Percentiles rank a stretch among this genome's conserved stretches.
phyloP scores from a whole-genome alignment of 2,888 invertebrate genomes.

The Stratiomys singularior region DNA sequence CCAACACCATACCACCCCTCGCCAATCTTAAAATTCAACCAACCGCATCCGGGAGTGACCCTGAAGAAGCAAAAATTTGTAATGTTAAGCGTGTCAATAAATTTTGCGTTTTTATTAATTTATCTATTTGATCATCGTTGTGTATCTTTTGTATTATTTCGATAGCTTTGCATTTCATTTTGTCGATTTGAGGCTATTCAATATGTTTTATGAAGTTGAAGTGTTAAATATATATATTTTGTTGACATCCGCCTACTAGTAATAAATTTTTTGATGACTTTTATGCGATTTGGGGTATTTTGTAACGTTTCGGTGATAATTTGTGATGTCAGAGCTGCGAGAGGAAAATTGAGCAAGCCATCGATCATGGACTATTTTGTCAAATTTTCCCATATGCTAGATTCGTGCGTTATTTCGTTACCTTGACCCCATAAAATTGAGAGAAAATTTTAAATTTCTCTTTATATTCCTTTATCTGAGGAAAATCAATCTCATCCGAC shows the following conservation, averaged over 20 bases:
- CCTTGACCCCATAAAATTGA: no score
- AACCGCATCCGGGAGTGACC: constrained; percentile 29
- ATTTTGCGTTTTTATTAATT: background rate
- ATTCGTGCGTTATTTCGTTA: no score
- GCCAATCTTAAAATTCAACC: background rate
- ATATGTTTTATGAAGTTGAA: background rate
- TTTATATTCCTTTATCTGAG: no score
- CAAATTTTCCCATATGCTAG: no score
- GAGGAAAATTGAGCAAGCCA: no score
- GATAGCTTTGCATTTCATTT: background rate
- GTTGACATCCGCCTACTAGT: background rate
- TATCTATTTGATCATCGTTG: background rate
- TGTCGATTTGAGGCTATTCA: background rate
- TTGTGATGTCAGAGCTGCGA: no score
- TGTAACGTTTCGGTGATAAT: no score
- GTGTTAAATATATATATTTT: background rate
- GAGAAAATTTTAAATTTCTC: no score
- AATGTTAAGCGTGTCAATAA: background rate
- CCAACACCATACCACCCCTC: background rate
- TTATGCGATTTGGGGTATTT: background rate
- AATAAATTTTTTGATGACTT: background rate
- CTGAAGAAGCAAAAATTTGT: background rate
- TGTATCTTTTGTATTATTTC: background rate
- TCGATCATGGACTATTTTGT: no score
- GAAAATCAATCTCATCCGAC: no score